These are phyloP conservation scores for Lomographa bimaculata DNA, from an alignment of 2,888 invertebrate species.

Conservation along the genomic window DNA sequence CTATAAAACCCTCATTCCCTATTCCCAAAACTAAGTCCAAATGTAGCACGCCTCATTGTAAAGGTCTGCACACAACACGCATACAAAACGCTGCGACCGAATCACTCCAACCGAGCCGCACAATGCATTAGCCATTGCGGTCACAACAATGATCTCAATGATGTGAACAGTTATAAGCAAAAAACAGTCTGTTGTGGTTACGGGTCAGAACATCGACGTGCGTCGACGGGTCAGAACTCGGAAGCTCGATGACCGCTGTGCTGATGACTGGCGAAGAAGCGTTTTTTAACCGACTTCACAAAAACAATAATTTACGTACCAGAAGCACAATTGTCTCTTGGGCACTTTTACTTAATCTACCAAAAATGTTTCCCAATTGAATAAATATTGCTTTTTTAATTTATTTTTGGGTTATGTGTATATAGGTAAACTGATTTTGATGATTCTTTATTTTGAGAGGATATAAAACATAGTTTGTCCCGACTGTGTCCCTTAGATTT, in stretches of 20 bases:
- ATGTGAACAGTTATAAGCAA: constrained; percentile 23
- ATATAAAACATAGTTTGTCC: no score
- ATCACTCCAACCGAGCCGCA: constrained; percentile 12
- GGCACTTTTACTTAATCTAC: no score
- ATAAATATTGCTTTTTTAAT: no score
- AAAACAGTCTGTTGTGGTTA: constrained; percentile 10
- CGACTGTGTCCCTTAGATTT: no score
- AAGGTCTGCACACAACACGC: constrained; percentile 13
- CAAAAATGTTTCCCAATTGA: no score
- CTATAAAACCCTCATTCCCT: no score
- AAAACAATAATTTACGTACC: no score
- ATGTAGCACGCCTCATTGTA: constrained; percentile 13
- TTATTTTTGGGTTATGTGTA: no score
- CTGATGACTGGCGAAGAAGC: constrained; percentile 6
- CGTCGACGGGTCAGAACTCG: not conserved
- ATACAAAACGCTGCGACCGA: constrained; percentile 10
- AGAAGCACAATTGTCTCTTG: no score
- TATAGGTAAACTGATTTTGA: no score
- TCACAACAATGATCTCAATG: constrained; percentile 24
- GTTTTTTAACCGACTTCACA: no score
- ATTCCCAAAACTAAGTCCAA: constrained; percentile 4
- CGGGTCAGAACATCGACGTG: constrained; percentile 3
- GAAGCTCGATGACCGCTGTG: constrained; percentile 2
- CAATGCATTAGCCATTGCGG: constrained; percentile 25
- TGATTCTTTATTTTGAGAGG: no score